Conservation (phyloP, 2,113 vertebrate species). For the Spizaetus ornatus region DNA sequence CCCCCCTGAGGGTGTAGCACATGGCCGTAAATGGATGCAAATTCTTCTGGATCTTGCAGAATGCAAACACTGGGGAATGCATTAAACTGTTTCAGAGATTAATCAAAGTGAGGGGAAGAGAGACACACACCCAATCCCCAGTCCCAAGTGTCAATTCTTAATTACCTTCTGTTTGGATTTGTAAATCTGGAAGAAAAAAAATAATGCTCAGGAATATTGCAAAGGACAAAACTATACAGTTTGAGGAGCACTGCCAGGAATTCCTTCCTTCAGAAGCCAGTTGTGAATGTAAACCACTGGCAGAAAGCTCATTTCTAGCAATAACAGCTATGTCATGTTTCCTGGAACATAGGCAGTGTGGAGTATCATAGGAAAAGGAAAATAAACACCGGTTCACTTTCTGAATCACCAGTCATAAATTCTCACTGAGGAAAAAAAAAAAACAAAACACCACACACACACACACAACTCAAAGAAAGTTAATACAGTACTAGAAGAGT, state of each 20-base stretch:
- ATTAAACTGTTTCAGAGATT: not conserved
- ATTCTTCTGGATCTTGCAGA: not conserved
- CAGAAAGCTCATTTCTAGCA: slow-evolving; percentile 27
- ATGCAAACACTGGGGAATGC: not conserved
- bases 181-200: not conserved
- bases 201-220: not conserved
- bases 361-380: slow-evolving; percentile 46
- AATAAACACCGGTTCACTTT: slow-evolving; percentile 19
- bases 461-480: not conserved
- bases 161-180: not conserved
- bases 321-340: slow-evolving; percentile 46
- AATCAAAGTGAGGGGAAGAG: not conserved
- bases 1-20: not conserved
- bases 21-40: not conserved
- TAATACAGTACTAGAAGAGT: not conserved
- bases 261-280: slow-evolving; percentile 12
- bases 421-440: not conserved
- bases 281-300: slow-evolving; percentile 10
- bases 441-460: not conserved
- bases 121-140: not conserved
- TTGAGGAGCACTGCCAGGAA: slow-evolving; percentile 18
- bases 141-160: not conserved
- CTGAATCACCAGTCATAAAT: slow-evolving; percentile 45
- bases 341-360: slow-evolving; percentile 44
- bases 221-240: not conserved